Evolutionary conservation across 1,140 invertebrate species (phyloP).

Genomic region (Metaphire vulgaris): DNA sequence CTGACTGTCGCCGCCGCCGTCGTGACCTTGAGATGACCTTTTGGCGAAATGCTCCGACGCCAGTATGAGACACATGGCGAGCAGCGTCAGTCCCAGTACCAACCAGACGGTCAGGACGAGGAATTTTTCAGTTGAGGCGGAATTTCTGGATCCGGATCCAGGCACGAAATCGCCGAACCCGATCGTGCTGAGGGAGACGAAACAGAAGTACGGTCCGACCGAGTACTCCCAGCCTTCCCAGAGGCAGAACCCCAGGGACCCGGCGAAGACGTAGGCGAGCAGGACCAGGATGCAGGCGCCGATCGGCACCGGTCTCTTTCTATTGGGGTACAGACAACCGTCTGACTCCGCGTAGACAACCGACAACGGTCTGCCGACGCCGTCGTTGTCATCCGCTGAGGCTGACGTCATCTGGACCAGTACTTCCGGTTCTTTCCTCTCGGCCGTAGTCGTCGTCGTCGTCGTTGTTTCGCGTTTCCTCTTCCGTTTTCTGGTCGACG

Average conservation of each 20-base stretch:
- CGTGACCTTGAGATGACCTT: no score
- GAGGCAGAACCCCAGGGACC: constrained; percentile 72
- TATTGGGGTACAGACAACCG: no score
- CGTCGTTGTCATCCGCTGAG: neutral
- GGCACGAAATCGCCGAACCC: constrained; percentile 87
- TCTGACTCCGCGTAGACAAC: no score
- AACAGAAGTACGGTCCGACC: constrained; percentile 89
- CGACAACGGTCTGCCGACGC: no score
- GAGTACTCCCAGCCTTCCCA: constrained; percentile 69
- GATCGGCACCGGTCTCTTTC: constrained; percentile 59
- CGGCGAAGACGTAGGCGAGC: constrained; percentile 74
- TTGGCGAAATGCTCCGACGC: constrained; percentile 67
- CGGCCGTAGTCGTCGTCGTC: no score
- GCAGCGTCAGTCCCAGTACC: constrained; percentile 10
- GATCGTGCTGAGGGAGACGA: constrained; percentile 68
- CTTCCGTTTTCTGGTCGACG: neutral
- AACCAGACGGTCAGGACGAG: constrained; percentile 13
- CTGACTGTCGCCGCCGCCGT: no score
- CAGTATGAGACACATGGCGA: constrained; percentile 59
- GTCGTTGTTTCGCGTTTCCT: neutral
- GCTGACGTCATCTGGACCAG: neutral
- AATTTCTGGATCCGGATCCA: neutral
- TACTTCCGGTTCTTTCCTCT: neutral
- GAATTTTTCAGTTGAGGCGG: neutral
- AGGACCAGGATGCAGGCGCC: constrained; percentile 76